phyloP scores from a whole-genome alignment of 2,113 vertebrate species.

The Galemys pyrenaicus region DNA sequence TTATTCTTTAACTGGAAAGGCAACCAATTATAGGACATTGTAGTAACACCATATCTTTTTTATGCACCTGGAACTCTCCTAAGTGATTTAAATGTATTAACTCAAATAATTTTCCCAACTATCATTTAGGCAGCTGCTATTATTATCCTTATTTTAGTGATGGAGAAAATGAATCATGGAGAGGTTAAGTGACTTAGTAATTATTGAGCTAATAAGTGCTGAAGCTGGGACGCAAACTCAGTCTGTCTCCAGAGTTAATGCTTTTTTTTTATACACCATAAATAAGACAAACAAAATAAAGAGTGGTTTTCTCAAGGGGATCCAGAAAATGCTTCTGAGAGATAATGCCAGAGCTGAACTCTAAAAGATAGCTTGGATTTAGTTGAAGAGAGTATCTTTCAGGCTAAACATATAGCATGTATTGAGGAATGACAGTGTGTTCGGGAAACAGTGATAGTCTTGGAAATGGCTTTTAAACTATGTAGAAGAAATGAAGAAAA shows the following conservation, averaged over 20 bases:
- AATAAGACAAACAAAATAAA: neutral
- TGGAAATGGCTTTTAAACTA: slow-evolving; percentile 18
- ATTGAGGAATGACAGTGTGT: neutral
- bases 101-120: neutral
- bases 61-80: neutral
- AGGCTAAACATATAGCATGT: slow-evolving; percentile 3
- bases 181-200: neutral
- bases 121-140: neutral
- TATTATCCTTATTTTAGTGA: neutral
- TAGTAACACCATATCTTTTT: neutral
- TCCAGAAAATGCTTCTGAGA: neutral
- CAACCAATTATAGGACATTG: neutral
- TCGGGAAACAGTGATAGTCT: slow-evolving; percentile 6
- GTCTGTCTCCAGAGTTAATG: neutral
- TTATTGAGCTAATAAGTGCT: neutral
- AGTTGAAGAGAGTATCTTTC: slow-evolving; percentile 5
- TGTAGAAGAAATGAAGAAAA: neutral
- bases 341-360: neutral
- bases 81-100: neutral
- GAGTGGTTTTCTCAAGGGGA: neutral
- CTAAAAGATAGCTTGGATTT: neutral
- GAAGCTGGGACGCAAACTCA: neutral
- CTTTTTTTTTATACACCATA: neutral
- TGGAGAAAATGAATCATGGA: neutral
- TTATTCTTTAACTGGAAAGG: neutral